Base-by-base conservation (phyloP, 23 tunicate species). In the Styela plicata region DNA sequence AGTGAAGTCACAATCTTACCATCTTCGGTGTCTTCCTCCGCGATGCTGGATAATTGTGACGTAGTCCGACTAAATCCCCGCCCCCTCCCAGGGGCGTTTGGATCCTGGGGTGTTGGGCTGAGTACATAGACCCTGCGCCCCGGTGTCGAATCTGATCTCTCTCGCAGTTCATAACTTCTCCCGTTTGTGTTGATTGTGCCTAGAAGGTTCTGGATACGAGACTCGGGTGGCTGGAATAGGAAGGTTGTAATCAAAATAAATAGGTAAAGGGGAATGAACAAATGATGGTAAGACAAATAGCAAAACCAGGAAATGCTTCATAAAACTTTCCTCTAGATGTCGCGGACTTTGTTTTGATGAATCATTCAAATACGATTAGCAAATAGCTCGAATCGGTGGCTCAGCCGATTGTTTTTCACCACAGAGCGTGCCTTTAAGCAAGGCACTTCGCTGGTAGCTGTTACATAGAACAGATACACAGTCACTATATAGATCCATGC, bases 61-160 rank as follows among this genome's bases (percentile, higher is more conserved):
- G 81, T 53, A 22, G 66, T 44, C 33, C 81, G 81, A 29, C 66
- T 76, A 29, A 76, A 76, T 33, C 52, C 66, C 2, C 81, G n/a
- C 66, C 66, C 64, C 2, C 81, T 26, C n/a, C 21, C 23, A n/a
- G 20, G 18, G 19, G 22, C 78, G 36, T 73, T 29, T 22, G 63
- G 1, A 21, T 36, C 26, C 0, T 76, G 66, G 13, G 81, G 53
- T 13, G 66, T 76, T 16, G 81, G 81, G 24, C 81, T 76, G 0
- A 76, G 52, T 21, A 76, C 81, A 57, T 76, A 76, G 25, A 76
- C 81, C 13, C 81, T 53, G 24, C 81, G 81, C 19, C 81, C 81
- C 27, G 81, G 81, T 17, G 66, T 44, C 19, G 81, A 76, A 29
- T 76, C 81, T 1, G 81, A 52, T 17, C 81, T n/a, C 30, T 76